Evolutionary conservation across 2,113 vertebrate species (phyloP).

Genomic region (Empidonax traillii): DNA sequence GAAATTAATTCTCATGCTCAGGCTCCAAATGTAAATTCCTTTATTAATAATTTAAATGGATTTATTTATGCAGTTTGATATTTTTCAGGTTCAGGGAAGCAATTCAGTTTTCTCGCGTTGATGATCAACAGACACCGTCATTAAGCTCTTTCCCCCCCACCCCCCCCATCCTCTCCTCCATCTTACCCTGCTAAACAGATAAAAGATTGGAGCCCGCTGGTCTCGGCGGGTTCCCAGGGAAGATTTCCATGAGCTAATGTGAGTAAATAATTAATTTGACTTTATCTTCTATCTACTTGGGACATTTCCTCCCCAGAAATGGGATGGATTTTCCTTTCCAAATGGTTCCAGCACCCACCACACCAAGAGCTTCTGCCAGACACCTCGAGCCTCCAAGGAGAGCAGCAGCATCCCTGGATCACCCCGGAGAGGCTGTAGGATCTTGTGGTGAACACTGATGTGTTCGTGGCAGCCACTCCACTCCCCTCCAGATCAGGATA

Average conservation of each 20-base stretch:
- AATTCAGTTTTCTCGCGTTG: constrained; percentile 64
- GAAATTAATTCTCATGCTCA: constrained; percentile 72
- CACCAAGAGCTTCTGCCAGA: neutral
- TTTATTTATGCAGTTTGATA: constrained; percentile 81
- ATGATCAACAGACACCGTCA: constrained; percentile 44
- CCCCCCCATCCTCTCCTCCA: neutral
- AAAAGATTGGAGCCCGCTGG: neutral
- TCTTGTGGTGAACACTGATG: accelerated
- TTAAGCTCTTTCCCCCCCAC: neutral
- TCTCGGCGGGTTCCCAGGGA: neutral
- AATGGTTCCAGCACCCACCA: neutral
- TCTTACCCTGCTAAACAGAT: neutral
- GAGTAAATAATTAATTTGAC: constrained; percentile 13
- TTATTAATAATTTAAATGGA: constrained; percentile 77
- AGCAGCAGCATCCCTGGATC: neutral
- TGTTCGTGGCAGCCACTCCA: neutral
- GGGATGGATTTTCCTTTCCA: neutral
- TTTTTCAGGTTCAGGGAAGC: constrained; percentile 75
- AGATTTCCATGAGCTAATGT: neutral
- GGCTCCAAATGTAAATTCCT: constrained; percentile 70
- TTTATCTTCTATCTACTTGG: neutral
- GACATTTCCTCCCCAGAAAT: neutral
- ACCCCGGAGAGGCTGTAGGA: accelerated
- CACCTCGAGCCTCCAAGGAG: neutral
- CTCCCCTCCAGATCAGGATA: accelerated